Evolutionary conservation across 2,888 invertebrate species (phyloP), one percentile per base, ranked within the genome.

Genomic region (Drosophila kuntzei): DNA sequence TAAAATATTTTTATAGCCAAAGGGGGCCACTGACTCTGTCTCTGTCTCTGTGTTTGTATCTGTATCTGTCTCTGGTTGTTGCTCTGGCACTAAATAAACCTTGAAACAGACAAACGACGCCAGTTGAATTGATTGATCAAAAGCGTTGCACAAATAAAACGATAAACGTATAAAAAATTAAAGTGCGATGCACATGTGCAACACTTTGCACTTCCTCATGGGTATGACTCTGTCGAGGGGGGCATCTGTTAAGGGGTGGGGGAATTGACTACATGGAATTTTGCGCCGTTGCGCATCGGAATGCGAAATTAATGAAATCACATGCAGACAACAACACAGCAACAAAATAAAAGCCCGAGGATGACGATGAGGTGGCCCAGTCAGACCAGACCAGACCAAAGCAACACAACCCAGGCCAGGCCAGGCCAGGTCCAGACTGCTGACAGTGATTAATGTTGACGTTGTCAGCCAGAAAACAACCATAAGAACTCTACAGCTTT

Each of bases 61-160:
- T 36, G 9, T n/a, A 9, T 59, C 27, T 27, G 51, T 36, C 36
- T 51, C 11, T 49, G 41, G 18, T 20, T 25, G 11, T 20, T 41
- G 4, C 41, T 41, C 29, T 55, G 79, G 57, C 69, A 79, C 27
- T 59, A 53, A 75, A 75, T 55, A 76, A 76, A 76, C 76, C 76
- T 76, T 76, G 76, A 79, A 71, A 76, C 77, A 50, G 59, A 75
- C 67, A 78, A 63, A 44, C 72, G 67, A 83, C 83, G 80, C 76
- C 79, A 80, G 76, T 79, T 79, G 80, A 87, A 89, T 81, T 90
- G 90, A 89, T 90, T 90, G 89, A 90, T 90, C 80, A 85, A 78
- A 78, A 75, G 22, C 50, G 55, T 44, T 34, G 32, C 46, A 47
- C 41, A 67, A 65, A 65, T 71, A 53, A 65, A 59, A 65, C 70